Percentiles rank a stretch among this genome's conserved stretches.
Evolutionary conservation across 2,113 vertebrate genomes (phyloP).

Genomic region (Ornithorhynchus anatinus): DNA sequence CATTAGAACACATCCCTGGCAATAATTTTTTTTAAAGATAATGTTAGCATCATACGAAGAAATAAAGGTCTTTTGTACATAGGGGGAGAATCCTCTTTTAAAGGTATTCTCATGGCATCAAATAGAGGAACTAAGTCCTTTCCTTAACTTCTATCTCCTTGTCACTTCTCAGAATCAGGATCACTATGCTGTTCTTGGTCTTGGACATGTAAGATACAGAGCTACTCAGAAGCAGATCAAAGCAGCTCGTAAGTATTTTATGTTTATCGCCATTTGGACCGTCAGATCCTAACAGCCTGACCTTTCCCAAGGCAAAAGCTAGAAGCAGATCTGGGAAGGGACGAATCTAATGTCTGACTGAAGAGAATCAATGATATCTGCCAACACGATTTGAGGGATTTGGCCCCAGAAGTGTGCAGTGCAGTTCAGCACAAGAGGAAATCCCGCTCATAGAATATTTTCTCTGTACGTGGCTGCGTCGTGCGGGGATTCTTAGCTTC

Average conservation of each 20-base stretch:
- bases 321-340: no score
- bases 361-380: no score
- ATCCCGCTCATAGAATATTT: no score
- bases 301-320: no score
- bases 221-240: constrained; percentile 98
- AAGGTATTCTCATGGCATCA: background rate
- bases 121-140: background rate
- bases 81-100: background rate
- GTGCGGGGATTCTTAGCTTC: no score
- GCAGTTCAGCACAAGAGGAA: no score
- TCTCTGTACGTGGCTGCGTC: no score
- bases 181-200: constrained; percentile 93
- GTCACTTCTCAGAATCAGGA: constrained; percentile 89
- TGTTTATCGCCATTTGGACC: background rate
- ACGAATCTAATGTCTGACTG: no score
- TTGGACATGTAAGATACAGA: constrained; percentile 88
- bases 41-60: no score
- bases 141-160: constrained; percentile 1
- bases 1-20: background rate
- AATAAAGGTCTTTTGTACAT: background rate
- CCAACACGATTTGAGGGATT: no score
- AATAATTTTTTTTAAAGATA: background rate
- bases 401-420: no score
- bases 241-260: constrained; percentile 91
- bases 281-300: no score